Conservation (phyloP, 1,140 invertebrate species). For the Leptonema lineaticorne region DNA sequence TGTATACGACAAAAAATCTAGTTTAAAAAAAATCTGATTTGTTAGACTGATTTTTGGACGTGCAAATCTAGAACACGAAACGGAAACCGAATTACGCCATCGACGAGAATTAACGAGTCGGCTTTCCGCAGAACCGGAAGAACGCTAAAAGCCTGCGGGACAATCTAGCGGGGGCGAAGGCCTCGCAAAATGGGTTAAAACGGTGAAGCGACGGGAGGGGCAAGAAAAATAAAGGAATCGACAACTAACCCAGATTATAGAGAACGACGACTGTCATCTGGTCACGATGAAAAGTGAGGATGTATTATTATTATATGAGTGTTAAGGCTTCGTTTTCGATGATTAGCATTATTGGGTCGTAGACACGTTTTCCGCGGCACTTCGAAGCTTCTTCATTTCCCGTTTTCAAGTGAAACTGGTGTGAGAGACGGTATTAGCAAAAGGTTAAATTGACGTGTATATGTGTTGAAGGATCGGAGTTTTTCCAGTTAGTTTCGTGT, state of each 20-base stretch:
- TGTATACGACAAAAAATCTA: too few relatives aligned
- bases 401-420: too few relatives aligned
- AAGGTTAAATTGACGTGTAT: too few relatives aligned
- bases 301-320: too few relatives aligned
- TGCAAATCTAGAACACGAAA: too few relatives aligned
- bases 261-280: too few relatives aligned
- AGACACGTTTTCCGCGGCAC: background rate
- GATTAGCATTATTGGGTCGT: constrained; percentile 18
- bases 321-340: background rate
- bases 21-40: too few relatives aligned
- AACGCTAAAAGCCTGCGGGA: background rate
- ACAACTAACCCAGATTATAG: too few relatives aligned
- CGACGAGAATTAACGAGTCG: constrained; percentile 10
- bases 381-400: constrained; percentile 13
- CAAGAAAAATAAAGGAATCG: too few relatives aligned
- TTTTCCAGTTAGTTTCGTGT: background rate
- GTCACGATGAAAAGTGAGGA: too few relatives aligned
- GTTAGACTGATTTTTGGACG: too few relatives aligned
- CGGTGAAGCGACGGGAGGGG: background rate
- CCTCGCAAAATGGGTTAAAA: background rate
- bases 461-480: background rate
- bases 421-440: too few relatives aligned
- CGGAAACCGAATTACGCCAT: background rate
- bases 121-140: background rate
- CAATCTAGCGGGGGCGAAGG: background rate